phyloP scores from a whole-genome alignment of 1,140 invertebrate genomes.

The Paraescarpia echinospica region DNA sequence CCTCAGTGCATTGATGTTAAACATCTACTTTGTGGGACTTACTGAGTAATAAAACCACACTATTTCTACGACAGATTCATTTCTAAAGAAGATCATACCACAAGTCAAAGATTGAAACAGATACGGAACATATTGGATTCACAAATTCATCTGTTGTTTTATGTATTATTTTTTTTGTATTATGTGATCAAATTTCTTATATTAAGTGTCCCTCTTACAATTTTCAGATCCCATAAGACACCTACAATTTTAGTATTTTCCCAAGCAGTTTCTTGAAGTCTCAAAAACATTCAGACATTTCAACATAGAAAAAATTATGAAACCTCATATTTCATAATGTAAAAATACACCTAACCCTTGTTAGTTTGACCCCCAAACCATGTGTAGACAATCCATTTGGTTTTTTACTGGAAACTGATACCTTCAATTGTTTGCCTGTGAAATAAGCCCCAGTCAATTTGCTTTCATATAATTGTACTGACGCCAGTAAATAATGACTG shows the following conservation, averaged over 20 bases:
- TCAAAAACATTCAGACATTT: background rate
- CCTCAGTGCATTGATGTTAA: too few species aligned
- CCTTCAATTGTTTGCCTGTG: background rate
- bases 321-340: too few species aligned
- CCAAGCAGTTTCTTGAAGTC: background rate
- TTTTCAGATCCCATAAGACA: background rate
- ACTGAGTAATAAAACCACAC: too few species aligned
- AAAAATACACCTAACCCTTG: background rate
- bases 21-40: too few species aligned
- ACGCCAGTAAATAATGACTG: background rate
- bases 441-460: background rate
- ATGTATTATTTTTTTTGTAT: background rate
- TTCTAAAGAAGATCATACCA: too few species aligned
- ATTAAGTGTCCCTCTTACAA: background rate
- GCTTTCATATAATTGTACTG: background rate
- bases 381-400: background rate
- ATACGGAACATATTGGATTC: too few species aligned
- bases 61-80: too few species aligned
- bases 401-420: background rate
- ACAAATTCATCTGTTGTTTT: too few species aligned
- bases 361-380: background rate
- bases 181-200: background rate
- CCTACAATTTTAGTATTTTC: background rate
- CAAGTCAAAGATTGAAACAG: too few species aligned
- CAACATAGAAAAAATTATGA: background rate